Evolutionary conservation across 1,140 invertebrate species (phyloP), one percentile per base, ranked within the genome.

Genomic region (Drosophila parvula): DNA sequence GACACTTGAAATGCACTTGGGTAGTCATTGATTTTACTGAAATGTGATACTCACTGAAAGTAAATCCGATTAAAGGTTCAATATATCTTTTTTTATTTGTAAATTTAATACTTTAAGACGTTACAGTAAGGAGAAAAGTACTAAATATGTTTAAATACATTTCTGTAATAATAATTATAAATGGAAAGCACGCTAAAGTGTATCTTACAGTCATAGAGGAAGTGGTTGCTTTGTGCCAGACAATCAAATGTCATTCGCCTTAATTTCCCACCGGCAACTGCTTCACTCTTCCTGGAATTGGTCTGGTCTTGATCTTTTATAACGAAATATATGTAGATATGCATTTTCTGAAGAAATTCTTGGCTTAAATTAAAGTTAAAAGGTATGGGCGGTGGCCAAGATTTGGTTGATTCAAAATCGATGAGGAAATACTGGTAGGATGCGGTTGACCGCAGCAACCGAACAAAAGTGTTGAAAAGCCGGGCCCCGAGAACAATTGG

Each of bases 401-500:
- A 50, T 10, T 16, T 56, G 6, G n/a, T 36, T 36, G 47, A 2
- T 12, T 70, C 18, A 38, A 50, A 22, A 56, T 40, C 16, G 59
- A 36, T 27, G 22, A 36, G 61, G 30, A 36, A 58, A 64, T 38
- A n/a, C 34, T 40, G n/a, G 3, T 55, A 58, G 62, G 55, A 76
- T 77, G 74, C 36, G 74, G 74, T 59, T 48, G 62, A 60, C 73
- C 74, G 32, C 73, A 55, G 43, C 16, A 59, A 45, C 43, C 53
- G 45, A 77, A 55, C 48, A 83, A 85, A 67, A 71, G 82, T 78
- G 78, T 81, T 70, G 61, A 78, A 74, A 65, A 64, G 47, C 47
- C 63, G 18, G 60, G 16, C 43, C 18, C 22, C 32, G 12, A 84
- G 75, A 83, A 83, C 81, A 83, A 83, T 79, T 84, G 77, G 48